Percentiles rank a stretch among this genome's conserved stretches.
Conservation (phyloP, 2,113 vertebrate species). For the Prochilodus magdalenae region DNA sequence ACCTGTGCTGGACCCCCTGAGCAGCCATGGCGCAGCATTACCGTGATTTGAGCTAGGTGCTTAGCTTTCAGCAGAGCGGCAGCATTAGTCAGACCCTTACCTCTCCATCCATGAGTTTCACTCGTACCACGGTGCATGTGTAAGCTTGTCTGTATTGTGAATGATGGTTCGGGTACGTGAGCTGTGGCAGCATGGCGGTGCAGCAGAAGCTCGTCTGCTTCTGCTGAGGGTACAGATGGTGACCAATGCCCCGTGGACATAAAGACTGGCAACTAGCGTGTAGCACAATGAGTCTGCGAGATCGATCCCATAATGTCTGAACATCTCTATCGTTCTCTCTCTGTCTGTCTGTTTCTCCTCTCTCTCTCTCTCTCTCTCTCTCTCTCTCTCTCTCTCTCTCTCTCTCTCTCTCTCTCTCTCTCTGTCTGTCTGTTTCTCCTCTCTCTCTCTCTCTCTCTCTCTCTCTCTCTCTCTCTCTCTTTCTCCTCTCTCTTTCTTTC, state of each 20-base stretch:
- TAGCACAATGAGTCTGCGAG: conserved; percentile 57
- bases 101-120: neutral
- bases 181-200: neutral
- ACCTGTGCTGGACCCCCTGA: too few relatives aligned
- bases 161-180: too few relatives aligned
- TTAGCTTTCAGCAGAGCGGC: neutral
- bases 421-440: neutral
- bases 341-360: neutral
- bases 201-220: neutral
- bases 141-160: too few relatives aligned
- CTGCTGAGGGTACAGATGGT: neutral
- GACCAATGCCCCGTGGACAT: neutral
- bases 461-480: neutral
- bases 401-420: neutral
- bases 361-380: neutral
- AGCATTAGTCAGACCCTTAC: neutral
- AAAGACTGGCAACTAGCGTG: neutral
- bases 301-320: neutral
- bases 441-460: too few relatives aligned
- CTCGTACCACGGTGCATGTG: neutral
- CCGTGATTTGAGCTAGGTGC: too few relatives aligned
- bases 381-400: neutral
- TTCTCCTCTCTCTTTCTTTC: neutral
- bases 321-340: too few relatives aligned
- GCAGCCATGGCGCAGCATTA: too few relatives aligned